Percentiles rank a stretch among this genome's conserved stretches.
phyloP scores from a whole-genome alignment of 2,113 vertebrate species.

The Thomomys bottae region DNA sequence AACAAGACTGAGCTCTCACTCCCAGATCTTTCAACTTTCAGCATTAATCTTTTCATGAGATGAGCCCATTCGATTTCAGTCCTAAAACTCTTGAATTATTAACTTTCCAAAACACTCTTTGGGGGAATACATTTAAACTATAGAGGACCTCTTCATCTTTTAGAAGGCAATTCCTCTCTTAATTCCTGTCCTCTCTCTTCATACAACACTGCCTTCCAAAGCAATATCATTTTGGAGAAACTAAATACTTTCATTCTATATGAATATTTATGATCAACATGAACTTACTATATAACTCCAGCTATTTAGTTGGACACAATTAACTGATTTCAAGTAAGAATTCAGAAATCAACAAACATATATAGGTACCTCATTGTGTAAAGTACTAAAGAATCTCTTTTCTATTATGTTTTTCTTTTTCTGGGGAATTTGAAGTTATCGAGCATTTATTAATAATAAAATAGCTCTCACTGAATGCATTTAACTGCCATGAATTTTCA shows the following conservation, averaged over 20 bases:
- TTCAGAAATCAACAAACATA: not conserved
- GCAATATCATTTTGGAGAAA: not conserved
- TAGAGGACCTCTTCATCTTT: not conserved
- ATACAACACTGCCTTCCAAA: constrained; percentile 32
- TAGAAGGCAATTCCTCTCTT: not conserved
- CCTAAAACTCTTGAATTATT: not conserved
- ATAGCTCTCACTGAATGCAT: not conserved
- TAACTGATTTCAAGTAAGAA: constrained; percentile 20
- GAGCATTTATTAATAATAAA: not conserved
- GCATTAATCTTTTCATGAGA: not conserved
- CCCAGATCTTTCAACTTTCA: not conserved
- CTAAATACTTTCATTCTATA: not conserved
- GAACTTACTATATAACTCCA: not conserved
- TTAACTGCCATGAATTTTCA: constrained; percentile 37
- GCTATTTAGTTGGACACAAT: not conserved
- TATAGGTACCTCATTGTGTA: not conserved
- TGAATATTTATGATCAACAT: not conserved
- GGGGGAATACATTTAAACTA: not conserved
- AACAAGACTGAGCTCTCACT: too few relatives aligned
- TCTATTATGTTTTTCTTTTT: constrained; percentile 8
- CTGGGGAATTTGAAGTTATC: not conserved
- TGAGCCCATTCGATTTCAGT: too few relatives aligned
- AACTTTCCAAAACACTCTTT: not conserved
- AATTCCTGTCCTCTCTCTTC: not conserved
- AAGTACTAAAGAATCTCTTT: not conserved